Evolutionary conservation across 2,888 invertebrate species (phyloP), one percentile per base, ranked within the genome.

Genomic region (Drosophila algonquin): DNA sequence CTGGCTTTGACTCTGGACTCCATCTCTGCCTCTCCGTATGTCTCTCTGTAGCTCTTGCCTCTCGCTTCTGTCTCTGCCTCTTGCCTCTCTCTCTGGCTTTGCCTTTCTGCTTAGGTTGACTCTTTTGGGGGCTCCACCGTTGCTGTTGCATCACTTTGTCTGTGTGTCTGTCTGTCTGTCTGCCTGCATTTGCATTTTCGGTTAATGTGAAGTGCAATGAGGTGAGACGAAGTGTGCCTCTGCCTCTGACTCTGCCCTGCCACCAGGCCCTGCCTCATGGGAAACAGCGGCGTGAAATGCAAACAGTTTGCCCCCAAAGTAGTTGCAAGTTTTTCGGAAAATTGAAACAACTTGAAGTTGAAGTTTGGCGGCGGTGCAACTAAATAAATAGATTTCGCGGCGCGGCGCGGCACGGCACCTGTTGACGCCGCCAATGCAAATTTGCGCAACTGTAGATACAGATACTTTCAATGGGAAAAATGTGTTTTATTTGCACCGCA

Each of bases 371-470:
- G 54, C 60, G 52, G 45, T 21, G 79, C 79, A 79, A 81, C 71
- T 76, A 75, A 83, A 83, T 72, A 83, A 86, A 83, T 83, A 81
- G 64, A 78, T 80, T 75, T 79, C 57, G 53, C 60, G 74, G 70
- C 69, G 53, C 60, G 74, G 70, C 69, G 69, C 47, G 62, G 60
- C 70, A 67, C 27, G 77, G 72, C 83, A 84, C 87, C 85, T 84
- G 83, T 87, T 87, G 82, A 71, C 67, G 86, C 69, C 73, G 86
- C 68, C 73, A n/a, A 76, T 81, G 76, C 62, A 87, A 84, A 84
- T 84, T 84, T 87, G 84, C 81, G 68, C 84, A 83, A 80, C 80
- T 81, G 87, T 64, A 79, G 74, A 18, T 40, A 44, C 52, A 10
- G 18, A 46, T 53, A 47, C 12, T 27, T 35, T 27, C 68, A 68